phyloP scores from a whole-genome alignment of 1,140 invertebrate species.

The Sitobion miscanthi region DNA sequence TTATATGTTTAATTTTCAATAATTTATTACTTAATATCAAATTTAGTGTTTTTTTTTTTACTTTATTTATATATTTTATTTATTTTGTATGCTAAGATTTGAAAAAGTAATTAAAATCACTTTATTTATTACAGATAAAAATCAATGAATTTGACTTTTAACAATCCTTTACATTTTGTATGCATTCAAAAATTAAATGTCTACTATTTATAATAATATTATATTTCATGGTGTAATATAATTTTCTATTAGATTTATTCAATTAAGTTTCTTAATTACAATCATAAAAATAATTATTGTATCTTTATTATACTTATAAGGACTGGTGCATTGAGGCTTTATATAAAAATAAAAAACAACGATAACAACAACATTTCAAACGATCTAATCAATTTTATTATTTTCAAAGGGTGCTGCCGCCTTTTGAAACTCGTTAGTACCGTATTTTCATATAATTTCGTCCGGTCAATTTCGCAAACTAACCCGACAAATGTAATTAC shows the following conservation, averaged over 20 bases:
- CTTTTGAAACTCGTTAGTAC: slow-evolving; percentile 1
- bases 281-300: not conserved
- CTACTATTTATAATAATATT: not conserved
- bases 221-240: not conserved
- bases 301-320: not conserved
- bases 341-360: not conserved
- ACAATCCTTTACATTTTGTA: not conserved
- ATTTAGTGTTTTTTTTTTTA: not conserved
- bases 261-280: not conserved
- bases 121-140: not conserved
- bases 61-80: not conserved
- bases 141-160: not conserved
- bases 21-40: too few relatives aligned
- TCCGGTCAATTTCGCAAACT: slow-evolving; percentile 16
- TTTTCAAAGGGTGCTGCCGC: not conserved
- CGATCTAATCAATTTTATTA: slow-evolving; percentile 3
- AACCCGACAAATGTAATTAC: slow-evolving; percentile 32
- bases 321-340: too few relatives aligned
- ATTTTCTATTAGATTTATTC: not conserved
- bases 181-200: not conserved
- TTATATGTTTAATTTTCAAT: not conserved
- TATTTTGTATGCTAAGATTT: not conserved
- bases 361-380: not conserved
- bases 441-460: not conserved
- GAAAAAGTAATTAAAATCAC: not conserved